Conservation (phyloP, 2,888 invertebrate species). For the Drosophila affinis region DNA sequence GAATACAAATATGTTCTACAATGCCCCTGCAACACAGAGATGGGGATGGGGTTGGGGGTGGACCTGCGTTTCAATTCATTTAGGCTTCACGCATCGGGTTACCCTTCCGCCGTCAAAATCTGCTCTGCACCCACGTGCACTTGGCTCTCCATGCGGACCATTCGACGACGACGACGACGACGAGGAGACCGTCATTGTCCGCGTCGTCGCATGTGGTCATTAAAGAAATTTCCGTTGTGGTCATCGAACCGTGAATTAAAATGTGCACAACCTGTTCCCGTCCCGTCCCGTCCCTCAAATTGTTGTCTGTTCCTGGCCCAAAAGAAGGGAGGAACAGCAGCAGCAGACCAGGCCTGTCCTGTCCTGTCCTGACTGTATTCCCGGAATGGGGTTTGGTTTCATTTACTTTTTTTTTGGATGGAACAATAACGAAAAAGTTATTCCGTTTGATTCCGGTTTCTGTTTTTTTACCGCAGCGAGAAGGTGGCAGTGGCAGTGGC, state of each 20-base stretch:
- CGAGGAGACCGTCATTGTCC: slow-evolving; percentile 42
- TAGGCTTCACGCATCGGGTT: background rate
- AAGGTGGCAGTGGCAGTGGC: background rate
- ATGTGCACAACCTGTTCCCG: slow-evolving; percentile 48
- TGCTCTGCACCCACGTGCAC: slow-evolving; percentile 45
- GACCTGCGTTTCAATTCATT: background rate
- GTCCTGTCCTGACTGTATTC: background rate
- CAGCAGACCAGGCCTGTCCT: background rate
- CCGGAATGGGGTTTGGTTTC: background rate
- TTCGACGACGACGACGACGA: background rate
- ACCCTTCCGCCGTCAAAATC: background rate
- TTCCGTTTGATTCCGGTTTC: slow-evolving; percentile 46
- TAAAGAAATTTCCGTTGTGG: slow-evolving; percentile 79
- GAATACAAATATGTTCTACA: too few relatives aligned
- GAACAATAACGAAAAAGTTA: slow-evolving; percentile 30
- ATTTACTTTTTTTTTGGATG: background rate
- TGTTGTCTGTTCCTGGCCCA: slow-evolving; percentile 13
- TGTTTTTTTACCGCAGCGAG: slow-evolving; percentile 19
- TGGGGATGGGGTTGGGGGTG: too few relatives aligned
- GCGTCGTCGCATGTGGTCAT: slow-evolving; percentile 69
- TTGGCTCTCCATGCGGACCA: slow-evolving; percentile 22
- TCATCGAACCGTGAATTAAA: slow-evolving; percentile 75
- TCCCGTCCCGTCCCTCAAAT: slow-evolving; percentile 24
- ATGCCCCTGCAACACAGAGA: too few relatives aligned
- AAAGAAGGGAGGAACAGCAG: slow-evolving; percentile 14